Conservation (phyloP, 2,113 vertebrate genomes). For the Chrysemys picta region DNA sequence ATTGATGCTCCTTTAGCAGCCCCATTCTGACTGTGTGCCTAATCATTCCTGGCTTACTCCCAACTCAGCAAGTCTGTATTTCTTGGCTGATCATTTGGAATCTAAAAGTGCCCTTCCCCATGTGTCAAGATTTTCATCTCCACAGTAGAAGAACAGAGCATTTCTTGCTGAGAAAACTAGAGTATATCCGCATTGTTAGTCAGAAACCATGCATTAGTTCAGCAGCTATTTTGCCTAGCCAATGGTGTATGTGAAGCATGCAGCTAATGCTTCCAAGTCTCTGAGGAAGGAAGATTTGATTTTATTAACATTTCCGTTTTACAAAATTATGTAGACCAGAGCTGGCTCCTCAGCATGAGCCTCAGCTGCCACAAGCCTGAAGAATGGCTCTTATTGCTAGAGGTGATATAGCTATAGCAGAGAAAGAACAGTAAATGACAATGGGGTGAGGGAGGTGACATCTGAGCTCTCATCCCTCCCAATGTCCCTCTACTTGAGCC, state of each 20-base stretch:
- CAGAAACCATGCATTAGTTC: background rate
- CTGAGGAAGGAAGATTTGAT: background rate
- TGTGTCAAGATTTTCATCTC: background rate
- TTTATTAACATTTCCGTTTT: background rate
- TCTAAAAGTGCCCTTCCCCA: background rate
- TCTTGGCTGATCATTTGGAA: background rate
- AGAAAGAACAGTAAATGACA: background rate
- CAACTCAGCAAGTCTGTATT: background rate
- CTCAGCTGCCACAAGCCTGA: background rate
- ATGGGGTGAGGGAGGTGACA: background rate
- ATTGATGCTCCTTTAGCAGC: background rate
- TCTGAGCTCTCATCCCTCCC: background rate
- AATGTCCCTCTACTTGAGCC: background rate
- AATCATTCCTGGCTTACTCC: background rate
- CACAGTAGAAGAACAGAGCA: background rate
- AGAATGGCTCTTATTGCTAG: background rate
- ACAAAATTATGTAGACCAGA: background rate
- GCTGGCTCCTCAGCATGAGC: background rate
- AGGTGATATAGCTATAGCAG: background rate
- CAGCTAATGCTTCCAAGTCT: background rate
- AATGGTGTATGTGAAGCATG: background rate
- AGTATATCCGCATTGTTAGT: background rate
- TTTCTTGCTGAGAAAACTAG: background rate
- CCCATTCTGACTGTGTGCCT: background rate
- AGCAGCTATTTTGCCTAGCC: background rate